phyloP scores from a whole-genome alignment of 2,888 invertebrate genomes.

The Conus canariensis region DNA sequence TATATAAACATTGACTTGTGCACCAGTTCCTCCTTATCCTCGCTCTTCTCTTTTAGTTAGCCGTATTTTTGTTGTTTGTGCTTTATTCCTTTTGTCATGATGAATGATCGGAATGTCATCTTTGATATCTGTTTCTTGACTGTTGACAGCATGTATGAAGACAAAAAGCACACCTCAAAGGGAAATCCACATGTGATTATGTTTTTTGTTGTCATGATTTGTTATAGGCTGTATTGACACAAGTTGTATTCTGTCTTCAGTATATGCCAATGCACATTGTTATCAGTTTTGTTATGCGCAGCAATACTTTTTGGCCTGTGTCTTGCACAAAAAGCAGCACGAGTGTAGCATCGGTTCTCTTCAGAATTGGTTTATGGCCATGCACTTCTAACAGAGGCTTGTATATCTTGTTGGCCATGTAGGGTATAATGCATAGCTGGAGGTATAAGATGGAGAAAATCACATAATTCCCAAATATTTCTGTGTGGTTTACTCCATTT shows the following conservation, averaged over 20 bases:
- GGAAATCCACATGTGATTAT: neutral
- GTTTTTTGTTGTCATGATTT: neutral
- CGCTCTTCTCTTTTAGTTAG: neutral
- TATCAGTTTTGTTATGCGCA: neutral
- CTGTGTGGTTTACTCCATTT: too few relatives aligned
- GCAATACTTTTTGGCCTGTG: neutral
- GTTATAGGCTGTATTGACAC: neutral
- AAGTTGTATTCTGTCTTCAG: neutral
- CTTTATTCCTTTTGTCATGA: neutral
- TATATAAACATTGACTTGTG: too few relatives aligned
- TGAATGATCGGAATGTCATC: neutral
- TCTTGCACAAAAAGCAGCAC: neutral
- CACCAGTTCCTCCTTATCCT: neutral
- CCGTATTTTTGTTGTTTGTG: neutral
- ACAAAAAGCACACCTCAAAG: neutral
- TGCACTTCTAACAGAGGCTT: neutral
- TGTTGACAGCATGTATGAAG: neutral
- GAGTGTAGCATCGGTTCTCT: neutral
- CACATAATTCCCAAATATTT: neutral
- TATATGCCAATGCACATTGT: neutral
- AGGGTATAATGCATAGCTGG: neutral
- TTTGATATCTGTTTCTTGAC: neutral
- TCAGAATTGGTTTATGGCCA: neutral
- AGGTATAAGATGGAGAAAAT: neutral
- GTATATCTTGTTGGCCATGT: slow-evolving; percentile 4